A percentile compares a stretch with the other conserved stretches of the same genome.
Conservation (phyloP, 1,140 invertebrate species). For the Battus philenor region DNA sequence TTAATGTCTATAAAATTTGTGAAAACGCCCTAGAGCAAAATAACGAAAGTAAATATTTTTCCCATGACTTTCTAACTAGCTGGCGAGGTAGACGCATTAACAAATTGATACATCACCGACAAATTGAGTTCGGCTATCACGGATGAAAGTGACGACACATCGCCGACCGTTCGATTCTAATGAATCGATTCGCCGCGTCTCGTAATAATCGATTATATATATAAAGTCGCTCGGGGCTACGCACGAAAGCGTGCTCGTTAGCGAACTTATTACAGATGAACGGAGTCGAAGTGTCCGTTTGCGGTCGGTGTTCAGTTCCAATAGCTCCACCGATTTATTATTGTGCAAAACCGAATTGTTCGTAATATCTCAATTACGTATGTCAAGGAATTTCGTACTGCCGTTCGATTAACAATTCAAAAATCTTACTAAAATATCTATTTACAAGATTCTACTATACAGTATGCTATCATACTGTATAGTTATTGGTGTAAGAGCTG, state of each 20-base stretch:
- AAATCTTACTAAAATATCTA: too few relatives aligned
- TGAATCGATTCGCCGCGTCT: conserved; percentile 19
- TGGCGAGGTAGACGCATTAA: conserved; percentile 3
- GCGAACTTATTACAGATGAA: conserved; percentile 8
- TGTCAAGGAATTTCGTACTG: too few relatives aligned
- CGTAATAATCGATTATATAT: conserved; percentile 27
- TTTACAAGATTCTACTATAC: too few relatives aligned
- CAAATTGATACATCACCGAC: too few relatives aligned
- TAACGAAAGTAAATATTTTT: conserved; percentile 6
- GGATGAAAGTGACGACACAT: conserved; percentile 24
- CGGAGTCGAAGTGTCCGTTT: conserved; percentile 6
- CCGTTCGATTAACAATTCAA: too few relatives aligned
- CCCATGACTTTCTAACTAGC: conserved; percentile 1
- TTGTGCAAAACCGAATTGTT: conserved; percentile 1
- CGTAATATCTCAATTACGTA: neutral
- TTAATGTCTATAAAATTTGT: too few relatives aligned
- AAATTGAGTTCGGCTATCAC: neutral
- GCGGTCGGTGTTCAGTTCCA: neutral
- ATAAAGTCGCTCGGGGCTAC: conserved; percentile 25
- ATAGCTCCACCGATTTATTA: conserved; percentile 12
- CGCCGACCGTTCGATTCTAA: conserved; percentile 1
- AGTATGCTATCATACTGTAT: too few relatives aligned
- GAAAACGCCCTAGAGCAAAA: neutral
- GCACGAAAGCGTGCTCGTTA: conserved; percentile 13
- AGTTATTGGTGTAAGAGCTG: too few relatives aligned